Evolutionary conservation across 1,140 invertebrate genomes (phyloP), one percentile per base, ranked within the genome.

Genomic region (Calycopis cecrops): DNA sequence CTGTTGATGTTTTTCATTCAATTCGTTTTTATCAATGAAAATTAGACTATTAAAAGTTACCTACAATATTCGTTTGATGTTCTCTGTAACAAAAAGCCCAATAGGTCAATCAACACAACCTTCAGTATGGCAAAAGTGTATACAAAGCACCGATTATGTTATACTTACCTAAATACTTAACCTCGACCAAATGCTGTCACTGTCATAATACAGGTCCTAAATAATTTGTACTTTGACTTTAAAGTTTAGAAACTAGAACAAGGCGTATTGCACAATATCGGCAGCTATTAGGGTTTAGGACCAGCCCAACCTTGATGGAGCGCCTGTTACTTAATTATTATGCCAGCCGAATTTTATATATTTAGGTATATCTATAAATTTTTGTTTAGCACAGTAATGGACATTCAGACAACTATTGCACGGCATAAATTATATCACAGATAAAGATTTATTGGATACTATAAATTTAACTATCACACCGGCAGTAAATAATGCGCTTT

Each of bases 241-340:
- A 77, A 69, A 68, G 68, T 73, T 65, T 71, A 65, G 68, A 74
- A 85, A 83, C 79, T 85, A 68, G 82, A 81, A 79, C 81, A 77
- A 76, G 79, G 71, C 63, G 71, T 70, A 71, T 85, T 85, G 76
- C 79, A 74, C 79, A 79, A 84, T 65, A 65, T 62, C 54, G 69
- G 57, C 55, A 51, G 71, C 73, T 72, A 81, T 86, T 84, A 82
- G 79, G 80, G 80, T 82, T 70, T 62, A 67, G 69, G 71, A 73
- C 79, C 73, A 61, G 70, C 57, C 61, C 67, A 81, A 62, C 82
- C 82, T 85, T 83, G 79, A 73, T 74, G 62, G 52, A 69, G 61
- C 57, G 81, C 82, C 79, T 73, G 82, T 82, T 83, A 83, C 82
- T 85, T 83, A 85, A 85, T 85, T 85, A 85, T 82, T 81, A 85